Evolutionary conservation across 2,888 invertebrate species (phyloP).

Genomic region (Epicampocera succincta): DNA sequence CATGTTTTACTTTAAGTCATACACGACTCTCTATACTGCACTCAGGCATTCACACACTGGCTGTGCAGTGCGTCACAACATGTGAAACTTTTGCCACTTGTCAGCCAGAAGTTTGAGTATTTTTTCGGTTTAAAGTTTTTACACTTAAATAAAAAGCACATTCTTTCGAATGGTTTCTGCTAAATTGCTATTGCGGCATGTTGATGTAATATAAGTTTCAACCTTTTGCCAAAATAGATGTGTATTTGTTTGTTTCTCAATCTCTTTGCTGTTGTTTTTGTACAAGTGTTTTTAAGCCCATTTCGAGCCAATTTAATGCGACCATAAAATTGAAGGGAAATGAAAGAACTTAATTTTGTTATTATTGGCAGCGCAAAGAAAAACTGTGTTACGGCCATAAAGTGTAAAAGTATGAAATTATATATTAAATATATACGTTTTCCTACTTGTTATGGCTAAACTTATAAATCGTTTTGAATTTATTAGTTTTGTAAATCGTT

Average conservation of each 20-base stretch:
- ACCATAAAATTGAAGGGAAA: constrained; percentile 27
- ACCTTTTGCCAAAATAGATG: constrained; percentile 59
- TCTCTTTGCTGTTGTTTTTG: background rate
- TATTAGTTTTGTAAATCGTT: constrained; percentile 40
- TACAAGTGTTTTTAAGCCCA: background rate
- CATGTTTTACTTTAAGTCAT: constrained; percentile 18
- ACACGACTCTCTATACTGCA: constrained; percentile 37
- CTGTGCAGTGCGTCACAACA: constrained; percentile 41
- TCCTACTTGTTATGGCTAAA: constrained; percentile 7
- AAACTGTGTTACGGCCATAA: constrained; percentile 32
- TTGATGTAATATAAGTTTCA: constrained; percentile 54
- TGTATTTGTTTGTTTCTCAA: constrained; percentile 25
- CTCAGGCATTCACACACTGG: constrained; percentile 31
- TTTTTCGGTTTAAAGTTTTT: constrained; percentile 38
- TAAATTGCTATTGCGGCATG: constrained; percentile 61
- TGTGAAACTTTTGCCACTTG: constrained; percentile 54
- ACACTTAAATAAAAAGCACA: constrained; percentile 16
- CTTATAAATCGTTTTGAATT: constrained; percentile 36
- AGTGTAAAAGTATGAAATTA: constrained; percentile 20
- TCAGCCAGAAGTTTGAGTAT: constrained; percentile 29
- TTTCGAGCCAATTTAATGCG: constrained; percentile 17
- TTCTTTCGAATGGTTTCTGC: constrained; percentile 11
- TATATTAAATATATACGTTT: background rate
- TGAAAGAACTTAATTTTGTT: constrained; percentile 49
- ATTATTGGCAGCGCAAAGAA: constrained; percentile 52